Evolutionary conservation across 92 coral and sea anemone species (phyloP), one percentile per base, ranked within the genome.

Genomic region (Blastomussa wellsi): DNA sequence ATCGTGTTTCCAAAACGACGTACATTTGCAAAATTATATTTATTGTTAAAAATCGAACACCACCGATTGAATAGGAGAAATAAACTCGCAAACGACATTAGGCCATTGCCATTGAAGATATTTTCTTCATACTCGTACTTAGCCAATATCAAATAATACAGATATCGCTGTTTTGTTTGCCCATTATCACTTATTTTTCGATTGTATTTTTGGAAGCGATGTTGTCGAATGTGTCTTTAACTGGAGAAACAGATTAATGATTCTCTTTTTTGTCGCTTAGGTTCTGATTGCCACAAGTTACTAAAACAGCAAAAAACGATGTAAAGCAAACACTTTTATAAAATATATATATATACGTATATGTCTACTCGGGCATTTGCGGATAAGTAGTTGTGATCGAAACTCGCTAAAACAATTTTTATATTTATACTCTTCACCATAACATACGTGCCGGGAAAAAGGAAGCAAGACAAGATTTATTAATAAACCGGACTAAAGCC

Each of bases 81-180:
- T 39, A 13, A 36, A 55, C 22, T 35, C 32, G 31, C 29, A 32
- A 64, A 51, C 24, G 48, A 26, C 24, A 68, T 24, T 22, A 70
- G 77, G 16, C 49, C 38, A 48, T 52, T 81, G 77, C 67, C 70
- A 19, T 20, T 81, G 51, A 39, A 48, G 39, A 68, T 51, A 48
- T 14, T 37, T 81, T 48, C n/a, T 51, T 78, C 24, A 11, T 36
- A 42, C 67, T 75, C 49, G 67, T 69, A 9, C 77, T 52, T 22
- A 48, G 52, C 84, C 77, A 51, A 38, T 38, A 82, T 71, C 69
- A 26, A 29, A 28, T 64, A 65, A 60, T 62, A 79, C 73, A 49
- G 38, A 51, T 36, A 73, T 82, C 37, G 35, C 60, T 48, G 67
- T 70, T 82, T 71, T 82, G 86, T 82, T 71, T 48, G 78, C 47